Conservation (phyloP, 2,888 invertebrate species). For the Lasioglossum leucozonium region DNA sequence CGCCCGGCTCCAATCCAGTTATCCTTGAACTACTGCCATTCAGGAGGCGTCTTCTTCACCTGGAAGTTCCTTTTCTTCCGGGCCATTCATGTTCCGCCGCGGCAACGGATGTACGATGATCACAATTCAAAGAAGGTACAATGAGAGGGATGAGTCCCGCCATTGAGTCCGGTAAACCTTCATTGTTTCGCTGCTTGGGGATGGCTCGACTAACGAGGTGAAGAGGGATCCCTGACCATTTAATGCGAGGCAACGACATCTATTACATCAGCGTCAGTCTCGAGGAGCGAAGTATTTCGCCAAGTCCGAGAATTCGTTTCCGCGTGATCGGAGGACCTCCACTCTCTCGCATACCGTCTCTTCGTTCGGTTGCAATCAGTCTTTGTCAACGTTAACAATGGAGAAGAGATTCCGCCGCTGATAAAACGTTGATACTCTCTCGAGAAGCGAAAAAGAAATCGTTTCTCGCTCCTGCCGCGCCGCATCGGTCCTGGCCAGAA, state of each 20-base stretch:
- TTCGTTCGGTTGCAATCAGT: slow-evolving; percentile 46
- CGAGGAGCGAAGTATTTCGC: slow-evolving; percentile 26
- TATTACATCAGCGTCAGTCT: slow-evolving; percentile 43
- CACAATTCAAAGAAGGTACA: slow-evolving; percentile 59
- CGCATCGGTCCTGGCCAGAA: neutral
- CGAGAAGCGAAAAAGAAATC: slow-evolving; percentile 38
- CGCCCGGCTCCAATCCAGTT: slow-evolving; percentile 41
- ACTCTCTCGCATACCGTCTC: slow-evolving; percentile 1
- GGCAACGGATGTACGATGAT: slow-evolving; percentile 58
- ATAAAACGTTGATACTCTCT: slow-evolving; percentile 47
- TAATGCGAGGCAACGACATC: slow-evolving; percentile 49
- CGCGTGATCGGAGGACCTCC: slow-evolving; percentile 42
- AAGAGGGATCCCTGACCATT: slow-evolving; percentile 44
- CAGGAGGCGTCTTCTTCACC: slow-evolving; percentile 47
- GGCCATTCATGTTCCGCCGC: slow-evolving; percentile 48
- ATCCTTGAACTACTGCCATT: slow-evolving; percentile 60
- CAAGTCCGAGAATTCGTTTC: slow-evolving; percentile 38
- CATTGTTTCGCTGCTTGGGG: slow-evolving; percentile 54
- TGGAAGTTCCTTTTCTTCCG: slow-evolving; percentile 51
- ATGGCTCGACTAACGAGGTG: slow-evolving; percentile 45
- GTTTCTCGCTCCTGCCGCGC: neutral
- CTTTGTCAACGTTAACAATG: slow-evolving; percentile 56
- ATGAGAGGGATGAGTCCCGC: slow-evolving; percentile 47
- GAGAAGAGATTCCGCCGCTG: slow-evolving; percentile 36
- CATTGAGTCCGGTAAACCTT: slow-evolving; percentile 49